A percentile compares a stretch with the other conserved stretches of the same genome.
These are phyloP conservation scores for Morone saxatilis DNA, from an alignment of 2,113 vertebrate species.

Conservation along the genomic window DNA sequence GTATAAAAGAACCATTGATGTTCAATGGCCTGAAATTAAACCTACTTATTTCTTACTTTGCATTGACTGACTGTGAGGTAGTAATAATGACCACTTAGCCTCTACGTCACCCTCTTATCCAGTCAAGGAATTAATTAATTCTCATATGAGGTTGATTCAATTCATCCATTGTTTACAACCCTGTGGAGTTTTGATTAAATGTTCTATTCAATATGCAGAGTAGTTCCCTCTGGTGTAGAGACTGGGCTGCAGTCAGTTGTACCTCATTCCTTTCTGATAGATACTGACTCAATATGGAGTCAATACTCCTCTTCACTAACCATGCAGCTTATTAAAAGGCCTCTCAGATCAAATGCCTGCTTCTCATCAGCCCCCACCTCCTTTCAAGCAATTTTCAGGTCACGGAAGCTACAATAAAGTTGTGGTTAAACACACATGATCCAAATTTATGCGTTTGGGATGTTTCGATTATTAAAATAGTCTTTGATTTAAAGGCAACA, in stretches of 20 bases:
- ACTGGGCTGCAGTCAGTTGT: neutral
- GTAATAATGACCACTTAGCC: neutral
- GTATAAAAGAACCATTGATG: neutral
- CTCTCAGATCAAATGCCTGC: conserved; percentile 36
- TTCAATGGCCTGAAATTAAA: neutral
- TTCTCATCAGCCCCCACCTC: conserved; percentile 33
- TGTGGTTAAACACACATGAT: conserved; percentile 33
- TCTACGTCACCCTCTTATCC: neutral
- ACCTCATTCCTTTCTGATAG: conserved; percentile 18
- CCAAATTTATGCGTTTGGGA: conserved; percentile 13
- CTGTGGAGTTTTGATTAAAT: conserved; percentile 2
- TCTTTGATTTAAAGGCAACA: conserved; percentile 23
- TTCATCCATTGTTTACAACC: neutral
- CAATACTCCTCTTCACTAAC: conserved; percentile 19
- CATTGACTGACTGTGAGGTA: neutral
- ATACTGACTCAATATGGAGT: conserved; percentile 40
- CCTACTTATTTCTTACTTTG: neutral
- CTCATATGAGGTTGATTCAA: neutral
- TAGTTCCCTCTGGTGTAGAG: conserved; percentile 12
- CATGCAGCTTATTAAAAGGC: conserved; percentile 37
- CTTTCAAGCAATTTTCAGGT: conserved; percentile 18
- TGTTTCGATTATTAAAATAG: conserved; percentile 9
- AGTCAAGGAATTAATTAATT: neutral
- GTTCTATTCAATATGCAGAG: conserved; percentile 15
- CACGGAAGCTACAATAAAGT: conserved; percentile 38